Conservation (phyloP, 2,888 invertebrate genomes). For the Microctonus brassicae region DNA sequence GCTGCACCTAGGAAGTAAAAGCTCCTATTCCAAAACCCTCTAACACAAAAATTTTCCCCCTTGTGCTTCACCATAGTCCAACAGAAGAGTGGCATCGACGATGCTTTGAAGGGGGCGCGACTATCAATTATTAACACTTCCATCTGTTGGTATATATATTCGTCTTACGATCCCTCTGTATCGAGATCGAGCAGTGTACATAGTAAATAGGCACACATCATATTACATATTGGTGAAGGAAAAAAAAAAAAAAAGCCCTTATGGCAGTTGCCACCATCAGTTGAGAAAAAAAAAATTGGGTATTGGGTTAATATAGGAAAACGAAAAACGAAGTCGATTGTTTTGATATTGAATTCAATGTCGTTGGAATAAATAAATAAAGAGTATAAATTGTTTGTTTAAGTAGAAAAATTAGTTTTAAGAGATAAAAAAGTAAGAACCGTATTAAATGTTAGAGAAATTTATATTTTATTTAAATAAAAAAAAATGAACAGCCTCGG, state of each 20-base stretch:
- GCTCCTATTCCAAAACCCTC: conserved; percentile 32
- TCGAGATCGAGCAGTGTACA: conserved; percentile 13
- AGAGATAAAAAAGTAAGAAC: too few relatives aligned
- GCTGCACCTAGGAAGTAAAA: too few relatives aligned
- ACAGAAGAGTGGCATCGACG: conserved; percentile 34
- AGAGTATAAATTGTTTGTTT: neutral
- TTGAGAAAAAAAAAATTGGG: neutral
- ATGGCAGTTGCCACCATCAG: conserved; percentile 41
- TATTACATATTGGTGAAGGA: conserved; percentile 53
- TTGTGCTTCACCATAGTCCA: conserved; percentile 30
- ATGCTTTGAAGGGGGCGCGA: conserved; percentile 58
- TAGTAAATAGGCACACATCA: conserved; percentile 42
- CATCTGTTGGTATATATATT: conserved; percentile 66
- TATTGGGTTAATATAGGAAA: neutral
- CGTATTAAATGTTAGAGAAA: too few relatives aligned
- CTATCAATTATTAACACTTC: conserved; percentile 69
- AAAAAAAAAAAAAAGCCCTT: conserved; percentile 39
- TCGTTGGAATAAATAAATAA: neutral
- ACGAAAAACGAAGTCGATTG: conserved; percentile 49
- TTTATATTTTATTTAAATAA: too few relatives aligned
- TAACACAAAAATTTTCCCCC: conserved; percentile 23
- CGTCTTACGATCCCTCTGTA: conserved; percentile 53
- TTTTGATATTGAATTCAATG: conserved; percentile 18
- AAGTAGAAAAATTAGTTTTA: too few relatives aligned
- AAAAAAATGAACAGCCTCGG: too few relatives aligned